A percentile compares a stretch with the other conserved stretches of the same genome.
These are phyloP conservation scores for Rhopalosiphum padi DNA, from an alignment of 1,140 invertebrate genomes.

Conservation along the genomic window DNA sequence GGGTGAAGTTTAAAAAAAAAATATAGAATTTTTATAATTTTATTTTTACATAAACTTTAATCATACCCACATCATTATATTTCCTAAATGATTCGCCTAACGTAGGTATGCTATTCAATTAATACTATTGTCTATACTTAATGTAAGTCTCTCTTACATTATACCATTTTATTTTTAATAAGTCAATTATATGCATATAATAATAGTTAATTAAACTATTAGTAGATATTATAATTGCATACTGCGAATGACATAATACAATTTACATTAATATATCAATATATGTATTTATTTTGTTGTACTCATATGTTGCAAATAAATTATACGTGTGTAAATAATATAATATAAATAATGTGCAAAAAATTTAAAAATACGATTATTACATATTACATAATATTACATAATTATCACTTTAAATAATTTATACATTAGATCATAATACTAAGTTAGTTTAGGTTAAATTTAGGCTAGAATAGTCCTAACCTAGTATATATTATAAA, in stretches of 20 bases:
- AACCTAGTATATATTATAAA: too few relatives aligned
- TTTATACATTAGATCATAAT: too few relatives aligned
- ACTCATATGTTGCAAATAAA: too few relatives aligned
- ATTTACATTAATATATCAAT: neutral
- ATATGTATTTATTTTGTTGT: too few relatives aligned
- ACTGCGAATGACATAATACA: neutral
- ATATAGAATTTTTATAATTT: constrained; percentile 17
- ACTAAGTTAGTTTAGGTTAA: too few relatives aligned
- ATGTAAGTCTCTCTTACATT: neutral
- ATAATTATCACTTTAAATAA: too few relatives aligned
- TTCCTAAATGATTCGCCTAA: neutral
- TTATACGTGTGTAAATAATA: too few relatives aligned
- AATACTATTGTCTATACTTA: neutral
- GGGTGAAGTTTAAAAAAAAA: neutral
- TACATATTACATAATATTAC: neutral
- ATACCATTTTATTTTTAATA: neutral
- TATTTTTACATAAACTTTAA: constrained; percentile 2
- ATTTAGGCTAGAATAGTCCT: too few relatives aligned
- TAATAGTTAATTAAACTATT: neutral
- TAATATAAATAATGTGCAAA: neutral
- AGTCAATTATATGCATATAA: neutral
- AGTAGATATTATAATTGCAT: neutral
- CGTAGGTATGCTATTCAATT: neutral
- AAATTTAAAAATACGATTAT: neutral
- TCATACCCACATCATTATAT: neutral